Evolutionary conservation across 2,797 vertebrate genomes (phyloP), one percentile per base, ranked within the genome.

Genomic region (Alfaro cultratus): DNA sequence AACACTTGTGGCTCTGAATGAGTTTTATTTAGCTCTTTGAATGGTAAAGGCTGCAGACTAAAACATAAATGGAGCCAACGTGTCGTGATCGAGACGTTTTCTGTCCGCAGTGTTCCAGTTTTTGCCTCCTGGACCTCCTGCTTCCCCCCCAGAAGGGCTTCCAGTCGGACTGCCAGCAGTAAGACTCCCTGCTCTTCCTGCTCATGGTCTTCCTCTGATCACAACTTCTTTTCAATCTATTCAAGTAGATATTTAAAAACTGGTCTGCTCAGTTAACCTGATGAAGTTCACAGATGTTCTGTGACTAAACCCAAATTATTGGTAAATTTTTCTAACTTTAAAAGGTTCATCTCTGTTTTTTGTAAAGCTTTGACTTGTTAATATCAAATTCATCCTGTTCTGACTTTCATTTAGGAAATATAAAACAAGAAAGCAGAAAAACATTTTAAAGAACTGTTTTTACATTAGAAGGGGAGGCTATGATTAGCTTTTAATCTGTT

Each of bases 101-200:
- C 78, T 87, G 74, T 87, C 72, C 80, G 84, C 85, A 94, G 93
- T 85, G 80, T 94, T 91, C 82, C 93, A 94, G 84, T 82, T 85
- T 1, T 39, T 88, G 16, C 74, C 84, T 74, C 85, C 94, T 9
- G 49, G 49, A 73, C 93, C 93, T 29, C 86, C 93, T 77, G 91
- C 87, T 57, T 92, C 92, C 72, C 93, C 92, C 34, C 87, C 83
- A 74, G 93, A 93, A 55, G 84, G 88, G 53, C 79, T 83, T 36
- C 93, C 85, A 8, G 84, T 83, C n/a, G 89, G 83, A 53, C 77
- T 81, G 46, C 86, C 89, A 74, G 78, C 89, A 92, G 95, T 95
- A 49, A 74, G 75, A 86, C 51, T 73, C 36, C 31, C 26, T 26
- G 60, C 78, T 75, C 55, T 82, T 68, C 41, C 23, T 11, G 1